Base-by-base conservation (phyloP, 2,797 vertebrate genomes). In the Furcifer pardalis region DNA sequence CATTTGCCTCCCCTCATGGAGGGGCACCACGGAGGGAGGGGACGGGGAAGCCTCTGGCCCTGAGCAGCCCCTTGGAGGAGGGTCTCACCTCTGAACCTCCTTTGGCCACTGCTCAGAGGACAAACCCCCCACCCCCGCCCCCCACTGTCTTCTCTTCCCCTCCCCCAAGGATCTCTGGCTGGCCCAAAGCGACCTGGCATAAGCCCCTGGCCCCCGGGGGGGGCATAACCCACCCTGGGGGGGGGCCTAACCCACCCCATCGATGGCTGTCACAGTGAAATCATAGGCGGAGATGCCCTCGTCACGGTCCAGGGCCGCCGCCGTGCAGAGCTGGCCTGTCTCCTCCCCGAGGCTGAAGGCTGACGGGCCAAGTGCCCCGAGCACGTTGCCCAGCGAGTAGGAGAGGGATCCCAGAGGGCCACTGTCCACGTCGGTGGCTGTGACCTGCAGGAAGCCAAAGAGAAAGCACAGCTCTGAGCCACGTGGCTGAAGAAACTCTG, bases 231-330 rank as follows among this genome's bases (percentile, higher is more conserved):
- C n/a, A n/a, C n/a, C n/a, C n/a, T n/a, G n/a, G n/a, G n/a, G n/a
- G n/a, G n/a, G n/a, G n/a, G n/a, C n/a, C n/a, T n/a, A n/a, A 83
- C 98, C 98, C 92, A 99, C 99, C 97, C 99, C 98, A 30, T 99
- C 99, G 23, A 97, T 96, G 12, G 98, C 99, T 0, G 97, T 98
- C 91, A 99, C 94, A 0, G 97, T 97, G 92, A 99, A 99, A 90
- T 99, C 98, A 0, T 97, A 99, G 94, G 95, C 96, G 40, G 96
- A 86, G 0, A 94, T 95, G 40, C 98, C 98, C 89, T 98, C 97
- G n/a, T 99, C 98, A 0, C 97, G 96, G 93, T 99, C 99, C 94
- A 99, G 94, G 3, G 90, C 93, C 62, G 94, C 95, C 10, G 91
- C 96, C 0, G 98, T 99, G 95, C 99, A 99, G 91, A 99, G 97